Evolutionary conservation across 2,888 invertebrate species (phyloP).

Genomic region (Pollenia labialis): DNA sequence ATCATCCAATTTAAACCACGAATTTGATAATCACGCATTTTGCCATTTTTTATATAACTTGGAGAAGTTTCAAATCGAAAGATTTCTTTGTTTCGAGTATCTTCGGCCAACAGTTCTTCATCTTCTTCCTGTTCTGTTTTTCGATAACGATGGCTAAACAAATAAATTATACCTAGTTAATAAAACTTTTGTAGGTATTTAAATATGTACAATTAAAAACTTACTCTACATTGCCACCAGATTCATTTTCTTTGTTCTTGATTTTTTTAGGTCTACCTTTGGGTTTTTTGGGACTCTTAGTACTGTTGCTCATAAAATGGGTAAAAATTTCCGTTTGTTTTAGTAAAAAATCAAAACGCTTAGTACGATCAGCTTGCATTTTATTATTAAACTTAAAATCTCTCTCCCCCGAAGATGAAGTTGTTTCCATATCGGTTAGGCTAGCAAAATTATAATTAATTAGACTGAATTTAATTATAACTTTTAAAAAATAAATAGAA

Average conservation of each 20-base stretch:
- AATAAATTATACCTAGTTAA: background rate
- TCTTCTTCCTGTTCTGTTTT: slow-evolving; percentile 99
- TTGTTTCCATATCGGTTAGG: slow-evolving; percentile 88
- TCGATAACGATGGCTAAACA: slow-evolving; percentile 93
- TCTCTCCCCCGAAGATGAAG: slow-evolving; percentile 86
- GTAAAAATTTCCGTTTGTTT: slow-evolving; percentile 99
- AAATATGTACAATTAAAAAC: slow-evolving; percentile 25
- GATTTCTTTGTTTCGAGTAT: slow-evolving; percentile 91
- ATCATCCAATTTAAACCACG: slow-evolving; percentile 99
- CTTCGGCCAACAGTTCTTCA: slow-evolving; percentile 97
- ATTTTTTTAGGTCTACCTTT: slow-evolving; percentile 93
- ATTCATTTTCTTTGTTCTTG: slow-evolving; percentile 79
- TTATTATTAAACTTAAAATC: slow-evolving; percentile 94
- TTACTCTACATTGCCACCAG: slow-evolving; percentile 75
- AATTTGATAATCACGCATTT: slow-evolving; percentile 98
- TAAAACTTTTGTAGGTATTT: background rate
- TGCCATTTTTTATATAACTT: slow-evolving; percentile 94
- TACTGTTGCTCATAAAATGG: slow-evolving; percentile 96
- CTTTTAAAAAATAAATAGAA: background rate
- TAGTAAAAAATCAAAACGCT: slow-evolving; percentile 96
- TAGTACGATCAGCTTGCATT: slow-evolving; percentile 94
- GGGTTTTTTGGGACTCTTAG: slow-evolving; percentile 92
- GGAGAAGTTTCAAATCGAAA: slow-evolving; percentile 97
- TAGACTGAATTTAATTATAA: background rate
- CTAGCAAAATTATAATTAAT: slow-evolving; percentile 77